Evolutionary conservation across 1,140 invertebrate genomes (phyloP).

Genomic region (Asobara japonica): DNA sequence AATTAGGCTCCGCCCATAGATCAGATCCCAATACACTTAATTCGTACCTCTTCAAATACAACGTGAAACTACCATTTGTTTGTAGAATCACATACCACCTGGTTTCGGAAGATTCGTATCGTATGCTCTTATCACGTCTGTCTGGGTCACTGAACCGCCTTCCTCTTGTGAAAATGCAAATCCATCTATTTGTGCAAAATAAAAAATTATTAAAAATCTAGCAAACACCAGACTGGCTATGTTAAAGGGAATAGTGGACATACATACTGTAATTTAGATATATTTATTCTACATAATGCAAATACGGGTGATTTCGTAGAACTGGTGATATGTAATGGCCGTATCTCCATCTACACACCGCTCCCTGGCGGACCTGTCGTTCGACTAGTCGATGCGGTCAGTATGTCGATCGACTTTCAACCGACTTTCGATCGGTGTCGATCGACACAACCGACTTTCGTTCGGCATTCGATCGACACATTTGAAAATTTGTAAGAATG

Average conservation of each 20-base stretch:
- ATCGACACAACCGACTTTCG: too few species aligned
- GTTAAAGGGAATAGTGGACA: not conserved
- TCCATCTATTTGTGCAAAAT: slow-evolving; percentile 77
- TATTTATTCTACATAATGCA: too few species aligned
- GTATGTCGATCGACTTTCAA: too few species aligned
- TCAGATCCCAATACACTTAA: not conserved
- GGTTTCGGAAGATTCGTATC: slow-evolving; percentile 89
- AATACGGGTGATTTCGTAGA: too few species aligned
- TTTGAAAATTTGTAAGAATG: too few species aligned
- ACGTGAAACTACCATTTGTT: slow-evolving; percentile 31
- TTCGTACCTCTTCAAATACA: slow-evolving; percentile 21
- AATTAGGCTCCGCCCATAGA: too few species aligned
- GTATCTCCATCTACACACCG: too few species aligned
- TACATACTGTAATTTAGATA: not conserved
- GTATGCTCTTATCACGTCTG: slow-evolving; percentile 91
- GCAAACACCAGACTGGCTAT: slow-evolving; percentile 5
- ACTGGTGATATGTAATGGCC: too few species aligned
- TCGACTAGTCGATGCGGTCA: too few species aligned
- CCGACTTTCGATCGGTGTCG: too few species aligned
- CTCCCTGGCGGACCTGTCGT: too few species aligned
- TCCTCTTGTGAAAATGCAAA: slow-evolving; percentile 99
- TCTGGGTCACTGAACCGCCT: slow-evolving; percentile 91
- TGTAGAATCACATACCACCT: slow-evolving; percentile 73
- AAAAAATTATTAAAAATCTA: not conserved
- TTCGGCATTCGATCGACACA: too few species aligned